These are phyloP conservation scores for Enchytraeus crypticus DNA, from an alignment of 2,888 invertebrate species.

Conservation along the genomic window DNA sequence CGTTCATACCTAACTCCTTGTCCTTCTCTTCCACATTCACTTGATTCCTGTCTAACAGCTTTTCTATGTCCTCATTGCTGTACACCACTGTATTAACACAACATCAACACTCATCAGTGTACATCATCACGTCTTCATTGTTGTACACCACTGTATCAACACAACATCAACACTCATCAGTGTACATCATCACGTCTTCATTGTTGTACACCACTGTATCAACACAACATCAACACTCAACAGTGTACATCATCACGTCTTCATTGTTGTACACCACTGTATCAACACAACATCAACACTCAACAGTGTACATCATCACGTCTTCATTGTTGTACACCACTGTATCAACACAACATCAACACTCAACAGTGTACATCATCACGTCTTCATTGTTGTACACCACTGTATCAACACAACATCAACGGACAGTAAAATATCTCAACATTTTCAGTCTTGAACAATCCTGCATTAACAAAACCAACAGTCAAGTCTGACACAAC, in stretches of 20 bases:
- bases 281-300: background rate
- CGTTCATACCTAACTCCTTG: constrained; percentile 94
- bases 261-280: background rate
- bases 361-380: background rate
- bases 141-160: background rate
- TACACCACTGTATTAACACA: constrained; percentile 52
- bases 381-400: background rate
- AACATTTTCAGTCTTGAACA: too few relatives aligned
- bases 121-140: background rate
- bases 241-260: background rate
- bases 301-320: background rate
- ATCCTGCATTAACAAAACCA: too few relatives aligned
- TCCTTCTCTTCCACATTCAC: constrained; percentile 62
- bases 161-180: background rate
- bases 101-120: background rate
- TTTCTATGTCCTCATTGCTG: constrained; percentile 84
- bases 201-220: background rate
- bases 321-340: background rate
- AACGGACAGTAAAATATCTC: too few relatives aligned
- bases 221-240: background rate
- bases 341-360: background rate
- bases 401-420: background rate
- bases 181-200: background rate
- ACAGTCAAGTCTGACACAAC: too few relatives aligned
- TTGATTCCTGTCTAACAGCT: constrained; percentile 80